A percentile compares a stretch with the other conserved stretches of the same genome.
phyloP scores from a whole-genome alignment of 2,888 invertebrate genomes.

The Ophion costatus region DNA sequence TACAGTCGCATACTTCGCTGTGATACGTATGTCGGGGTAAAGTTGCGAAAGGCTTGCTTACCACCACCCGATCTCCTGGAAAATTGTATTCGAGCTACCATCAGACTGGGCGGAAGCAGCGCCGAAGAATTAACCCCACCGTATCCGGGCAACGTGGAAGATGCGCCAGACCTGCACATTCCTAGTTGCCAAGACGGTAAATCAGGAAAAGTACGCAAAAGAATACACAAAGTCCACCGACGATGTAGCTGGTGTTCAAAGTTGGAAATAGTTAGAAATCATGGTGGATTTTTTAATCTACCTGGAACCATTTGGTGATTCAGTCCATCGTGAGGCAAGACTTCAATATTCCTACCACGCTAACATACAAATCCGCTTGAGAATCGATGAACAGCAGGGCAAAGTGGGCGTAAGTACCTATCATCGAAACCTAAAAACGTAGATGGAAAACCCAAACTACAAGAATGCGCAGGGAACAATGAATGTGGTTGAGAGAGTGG shows the following conservation, averaged over 20 bases:
- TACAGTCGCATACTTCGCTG: background rate
- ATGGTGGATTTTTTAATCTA: background rate
- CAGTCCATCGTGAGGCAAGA: background rate
- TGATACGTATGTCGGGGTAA: conserved; percentile 48
- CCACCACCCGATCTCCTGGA: conserved; percentile 5
- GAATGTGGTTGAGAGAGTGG: conserved; percentile 16
- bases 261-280: background rate
- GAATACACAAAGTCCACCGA: background rate
- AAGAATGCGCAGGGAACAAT: conserved; percentile 30
- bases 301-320: background rate
- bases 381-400: background rate
- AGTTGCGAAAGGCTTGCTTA: conserved; percentile 46
- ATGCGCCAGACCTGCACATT: conserved; percentile 31
- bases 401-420: background rate
- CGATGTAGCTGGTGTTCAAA: background rate
- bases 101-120: conserved; percentile 17
- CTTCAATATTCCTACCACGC: background rate
- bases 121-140: conserved; percentile 22
- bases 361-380: background rate
- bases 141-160: conserved; percentile 20
- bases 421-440: conserved; percentile 18
- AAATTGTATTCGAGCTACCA: conserved; percentile 36
- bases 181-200: conserved; percentile 8
- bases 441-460: background rate
- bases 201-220: conserved; percentile 16